Conservation (phyloP, 2,797 vertebrate species). For the Jordanella pulchra region DNA sequence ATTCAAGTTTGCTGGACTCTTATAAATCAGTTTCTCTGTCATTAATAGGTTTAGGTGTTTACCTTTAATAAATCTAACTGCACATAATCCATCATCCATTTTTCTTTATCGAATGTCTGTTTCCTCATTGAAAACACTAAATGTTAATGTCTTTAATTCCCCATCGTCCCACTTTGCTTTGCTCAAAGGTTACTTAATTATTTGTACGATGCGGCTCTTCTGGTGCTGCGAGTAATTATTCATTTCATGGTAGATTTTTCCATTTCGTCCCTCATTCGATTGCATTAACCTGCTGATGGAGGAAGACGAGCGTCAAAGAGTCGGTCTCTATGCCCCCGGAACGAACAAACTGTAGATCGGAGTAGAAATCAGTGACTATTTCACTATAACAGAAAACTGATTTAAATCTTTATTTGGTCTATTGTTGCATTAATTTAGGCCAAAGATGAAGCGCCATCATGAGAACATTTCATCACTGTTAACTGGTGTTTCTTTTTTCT, state of each 20-base stretch:
- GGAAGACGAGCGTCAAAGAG: background rate
- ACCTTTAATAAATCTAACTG: background rate
- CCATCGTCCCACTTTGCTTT: background rate
- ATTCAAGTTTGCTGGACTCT: no score
- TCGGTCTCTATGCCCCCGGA: background rate
- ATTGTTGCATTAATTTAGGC: conserved; percentile 14
- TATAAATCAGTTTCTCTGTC: no score
- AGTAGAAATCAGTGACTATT: background rate
- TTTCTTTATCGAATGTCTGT: background rate
- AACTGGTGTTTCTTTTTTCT: no score
- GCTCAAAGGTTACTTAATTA: conserved; percentile 18
- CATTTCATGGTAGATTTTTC: background rate
- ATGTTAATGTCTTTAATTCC: conserved; percentile 6
- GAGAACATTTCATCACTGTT: background rate
- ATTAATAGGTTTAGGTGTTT: no score
- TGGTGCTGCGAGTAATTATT: background rate
- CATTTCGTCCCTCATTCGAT: background rate
- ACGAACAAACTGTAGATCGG: background rate
- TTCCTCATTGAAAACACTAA: background rate
- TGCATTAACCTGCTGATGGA: background rate
- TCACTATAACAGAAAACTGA: background rate
- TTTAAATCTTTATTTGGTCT: background rate
- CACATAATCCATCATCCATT: background rate
- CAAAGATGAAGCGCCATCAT: background rate
- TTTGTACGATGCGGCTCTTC: background rate